Evolutionary conservation across 2,888 invertebrate genomes (phyloP), one percentile per base, ranked within the genome.

Genomic region (Eumerus sabulonum): DNA sequence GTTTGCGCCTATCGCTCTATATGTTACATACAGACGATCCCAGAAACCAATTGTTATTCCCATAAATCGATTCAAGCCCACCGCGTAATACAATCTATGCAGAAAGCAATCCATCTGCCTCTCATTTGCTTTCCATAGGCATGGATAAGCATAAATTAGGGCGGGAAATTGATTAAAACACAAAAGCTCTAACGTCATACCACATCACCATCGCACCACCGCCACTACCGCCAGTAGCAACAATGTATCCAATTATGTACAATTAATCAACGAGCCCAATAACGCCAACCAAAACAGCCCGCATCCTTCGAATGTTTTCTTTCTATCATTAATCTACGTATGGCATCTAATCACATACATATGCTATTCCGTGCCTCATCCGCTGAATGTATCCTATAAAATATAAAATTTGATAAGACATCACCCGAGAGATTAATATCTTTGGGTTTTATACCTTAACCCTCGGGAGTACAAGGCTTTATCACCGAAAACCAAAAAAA

Each of bases 371-470:
- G 7, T 7, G 27, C 27, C 27, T 27, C 27, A 7, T 27, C 27
- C 64, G 59, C 74, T 79, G 74, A 79, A 73, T 79, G 79, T 79
- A 63, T 64, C 42, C 17, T 73, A 79, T 68, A 63, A 74, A 79
- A 74, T 74, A 74, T 60, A 63, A 79, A 72, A 79, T 79, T 79
- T 79, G 60, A 70, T 74, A 70, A 70, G 74, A 60, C 54, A 53
- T 50, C 40, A 27, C 47, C 44, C 71, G 5, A 36, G 57, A 64
- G 72, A 72, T 59, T 64, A 64, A 72, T 72, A 64, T 53, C 64
- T 45, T 51, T 45, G 57, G 11, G 40, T 11, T 36, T 56, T 51
- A 47, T 57, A 57, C 72, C 57, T 48, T 71, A 56, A 63, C 44
- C 57, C 57, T 11, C 14, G 13, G n/a, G 38, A n/a, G 27, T 42